phyloP scores from a whole-genome alignment of 2,888 invertebrate species.

The Caradrina clavipalpis region DNA sequence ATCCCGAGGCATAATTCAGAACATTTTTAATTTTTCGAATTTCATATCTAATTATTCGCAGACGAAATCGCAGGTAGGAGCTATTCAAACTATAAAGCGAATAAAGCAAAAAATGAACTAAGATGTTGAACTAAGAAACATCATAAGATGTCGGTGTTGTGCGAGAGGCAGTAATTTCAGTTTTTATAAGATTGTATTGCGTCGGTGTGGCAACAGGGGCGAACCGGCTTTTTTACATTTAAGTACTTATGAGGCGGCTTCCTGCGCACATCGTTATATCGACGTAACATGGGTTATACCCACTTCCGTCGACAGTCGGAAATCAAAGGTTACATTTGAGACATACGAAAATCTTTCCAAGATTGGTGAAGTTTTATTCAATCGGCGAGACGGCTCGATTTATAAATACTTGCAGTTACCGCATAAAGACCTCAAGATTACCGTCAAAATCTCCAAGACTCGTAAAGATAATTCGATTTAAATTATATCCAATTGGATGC shows the following conservation, averaged over 20 bases:
- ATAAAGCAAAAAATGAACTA: neutral
- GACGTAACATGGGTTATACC: slow-evolving; percentile 5
- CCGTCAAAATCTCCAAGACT: neutral
- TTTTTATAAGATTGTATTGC: slow-evolving; percentile 27
- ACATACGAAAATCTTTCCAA: neutral
- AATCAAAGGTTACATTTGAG: slow-evolving; percentile 26
- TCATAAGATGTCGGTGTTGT: neutral
- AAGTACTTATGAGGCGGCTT: slow-evolving; percentile 13
- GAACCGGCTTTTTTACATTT: slow-evolving; percentile 53
- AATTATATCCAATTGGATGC: slow-evolving; percentile 4
- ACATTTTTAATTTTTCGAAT: too few relatives aligned
- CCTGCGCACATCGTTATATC: slow-evolving; percentile 30
- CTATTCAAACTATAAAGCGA: neutral
- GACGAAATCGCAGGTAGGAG: too few relatives aligned
- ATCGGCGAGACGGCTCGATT: neutral
- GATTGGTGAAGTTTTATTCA: slow-evolving; percentile 2
- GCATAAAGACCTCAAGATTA: neutral
- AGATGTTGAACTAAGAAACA: neutral
- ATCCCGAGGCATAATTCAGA: too few relatives aligned
- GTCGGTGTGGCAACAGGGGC: slow-evolving; percentile 26
- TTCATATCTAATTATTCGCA: too few relatives aligned
- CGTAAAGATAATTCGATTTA: neutral
- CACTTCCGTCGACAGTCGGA: slow-evolving; percentile 16
- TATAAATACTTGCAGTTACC: neutral
- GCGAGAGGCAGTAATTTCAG: neutral